Percentiles rank a stretch among this genome's conserved stretches.
phyloP scores from a whole-genome alignment of 2,113 vertebrate species.

The Phylloscopus whistleri region DNA sequence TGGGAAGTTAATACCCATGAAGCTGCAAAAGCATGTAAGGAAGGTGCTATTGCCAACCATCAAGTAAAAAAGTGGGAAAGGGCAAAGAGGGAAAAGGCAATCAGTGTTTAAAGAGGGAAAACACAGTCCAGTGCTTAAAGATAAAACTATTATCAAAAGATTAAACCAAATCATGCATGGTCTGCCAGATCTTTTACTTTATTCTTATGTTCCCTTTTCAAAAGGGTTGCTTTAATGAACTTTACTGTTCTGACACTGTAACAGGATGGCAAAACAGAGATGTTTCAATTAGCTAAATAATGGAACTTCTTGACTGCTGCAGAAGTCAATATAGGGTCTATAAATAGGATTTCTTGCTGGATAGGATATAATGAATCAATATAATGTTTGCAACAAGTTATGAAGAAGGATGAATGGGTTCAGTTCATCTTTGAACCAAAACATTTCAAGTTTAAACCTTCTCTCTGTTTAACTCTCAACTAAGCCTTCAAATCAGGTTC shows the following conservation, averaged over 20 bases:
- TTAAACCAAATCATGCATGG: rapidly evolving
- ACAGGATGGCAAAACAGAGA: background rate
- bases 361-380: conserved; percentile 43
- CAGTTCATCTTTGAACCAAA: background rate
- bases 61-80: background rate
- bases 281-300: conserved; percentile 37
- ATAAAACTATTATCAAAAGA: background rate
- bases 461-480: background rate
- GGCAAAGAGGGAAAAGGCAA: background rate
- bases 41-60: background rate
- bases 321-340: conserved; percentile 56
- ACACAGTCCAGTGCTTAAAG: background rate
- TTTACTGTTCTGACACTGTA: conserved; percentile 12
- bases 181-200: background rate
- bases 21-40: background rate
- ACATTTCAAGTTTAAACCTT: background rate
- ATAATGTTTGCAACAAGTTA: background rate
- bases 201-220: background rate
- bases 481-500: background rate
- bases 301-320: background rate
- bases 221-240: conserved; percentile 22
- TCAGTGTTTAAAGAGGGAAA: background rate
- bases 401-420: background rate
- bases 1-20: background rate
- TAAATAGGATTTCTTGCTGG: conserved; percentile 35